Base-by-base conservation (phyloP, 1,140 invertebrate genomes). In the Zaprionus inermis region DNA sequence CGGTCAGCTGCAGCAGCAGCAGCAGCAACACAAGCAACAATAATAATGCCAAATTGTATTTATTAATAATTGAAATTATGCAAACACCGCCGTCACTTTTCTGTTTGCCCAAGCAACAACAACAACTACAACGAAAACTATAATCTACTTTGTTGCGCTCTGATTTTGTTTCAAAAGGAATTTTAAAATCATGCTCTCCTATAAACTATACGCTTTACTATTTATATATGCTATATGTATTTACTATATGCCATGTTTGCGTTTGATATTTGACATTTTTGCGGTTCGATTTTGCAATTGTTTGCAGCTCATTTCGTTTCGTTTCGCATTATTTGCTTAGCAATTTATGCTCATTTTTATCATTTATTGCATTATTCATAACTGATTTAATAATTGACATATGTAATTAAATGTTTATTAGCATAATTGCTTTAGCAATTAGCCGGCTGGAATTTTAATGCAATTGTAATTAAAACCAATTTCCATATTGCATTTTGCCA, bases 351-450 rank as follows among this genome's bases (percentile, higher is more conserved):
- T 51, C n/a, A 51, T 54, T 44, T 60, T 73, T 44, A 60, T 63
- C 30, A 32, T 77, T 49, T 65, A 78, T 68, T 76, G 75, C 76
- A 84, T 71, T 78, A 81, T 81, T 72, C 67, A 86, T 69, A 56
- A 82, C 61, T 65, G 70, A 65, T 88, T 85, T 51, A 76, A 86
- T 79, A 85, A 85, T 85, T 82, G 72, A 66, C 72, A 36, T 44
- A 44, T 38, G 72, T 79, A 88, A 82, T 85, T 76, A 79, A 82
- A 79, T 78, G 83, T 72, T 79, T 72, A 85, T 85, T 72, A 78
- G 72, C 58, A 55, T 86, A 88, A 85, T 86, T 82, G 81, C 71
- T 79, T 82, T 71, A 68, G 71, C 69, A 88, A 85, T 85, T 82
- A 68, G 72, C 36, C 52, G 36, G 52, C 60, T 12, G 64, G 75